Evolutionary conservation across 2,797 vertebrate genomes (phyloP), one percentile per base, ranked within the genome.

Genomic region (Enteromius anoplus): DNA sequence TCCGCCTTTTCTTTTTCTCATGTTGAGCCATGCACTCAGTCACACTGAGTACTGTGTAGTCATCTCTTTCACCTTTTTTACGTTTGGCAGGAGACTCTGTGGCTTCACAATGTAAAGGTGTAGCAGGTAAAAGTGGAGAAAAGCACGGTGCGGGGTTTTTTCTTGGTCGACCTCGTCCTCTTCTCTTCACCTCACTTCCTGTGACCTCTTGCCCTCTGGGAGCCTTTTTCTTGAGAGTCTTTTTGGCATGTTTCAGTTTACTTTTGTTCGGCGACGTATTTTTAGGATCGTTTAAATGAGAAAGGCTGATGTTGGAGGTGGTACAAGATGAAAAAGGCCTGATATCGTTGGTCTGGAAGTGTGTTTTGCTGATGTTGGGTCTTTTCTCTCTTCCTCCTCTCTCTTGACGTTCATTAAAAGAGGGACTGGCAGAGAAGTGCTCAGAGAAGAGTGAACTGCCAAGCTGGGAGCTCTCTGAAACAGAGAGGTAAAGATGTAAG

Each of bases 101-200:
- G 69, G 95, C 65, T 95, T 95, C 23, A 55, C 3, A 88, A 75
- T 49, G 91, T 9, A 86, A 87, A 55, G 83, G 65, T 32, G 78
- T 78, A 12, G 89, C 65, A 75, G 89, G 85, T 90, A 85, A 88
- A 94, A 90, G 80, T 55, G 91, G 75, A 89, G 93, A 0, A 91
- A 93, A 49, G 91, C 92, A 78, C 86, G 95, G 91, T 80, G 90
- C 87, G 2, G 91, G 64, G 92, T 92, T 82, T 86, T 99, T 99
- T 83, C 97, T 92, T 72, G 98, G 98, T 85, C 98, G 91, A 1
- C 98, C 98, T 0, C 96, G 97, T 85, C 97, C 90, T 47, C 97
- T 95, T 91, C 96, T 98, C 87, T 96, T 96, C 47, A 95, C 96
- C 82, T 95, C 94, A 47, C 94, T 95, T 79, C 94, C 95, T 0